Conservation (phyloP, 2,888 invertebrate genomes). For the Synergus laeviventris region DNA sequence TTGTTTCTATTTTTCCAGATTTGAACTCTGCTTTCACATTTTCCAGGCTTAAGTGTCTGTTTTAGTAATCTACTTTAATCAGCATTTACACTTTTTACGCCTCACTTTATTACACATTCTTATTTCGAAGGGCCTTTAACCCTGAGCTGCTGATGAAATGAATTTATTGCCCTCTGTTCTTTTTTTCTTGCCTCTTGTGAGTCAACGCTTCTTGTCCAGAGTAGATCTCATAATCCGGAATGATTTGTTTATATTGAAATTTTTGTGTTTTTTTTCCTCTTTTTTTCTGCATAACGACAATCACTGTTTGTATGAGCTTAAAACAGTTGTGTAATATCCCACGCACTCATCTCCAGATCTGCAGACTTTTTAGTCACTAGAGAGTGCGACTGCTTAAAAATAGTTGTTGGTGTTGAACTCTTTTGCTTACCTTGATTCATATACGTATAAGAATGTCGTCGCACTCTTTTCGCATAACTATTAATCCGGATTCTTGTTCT, state of each 20-base stretch:
- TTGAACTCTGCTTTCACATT: constrained; percentile 9
- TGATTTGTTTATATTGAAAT: constrained; percentile 31
- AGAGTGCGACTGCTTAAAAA: background rate
- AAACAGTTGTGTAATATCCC: constrained; percentile 38
- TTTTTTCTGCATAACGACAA: constrained; percentile 17
- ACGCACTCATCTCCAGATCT: constrained; percentile 22
- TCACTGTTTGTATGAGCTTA: constrained; percentile 16
- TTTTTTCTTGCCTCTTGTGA: constrained; percentile 11
- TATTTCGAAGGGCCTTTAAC: constrained; percentile 36
- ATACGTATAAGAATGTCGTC: background rate
- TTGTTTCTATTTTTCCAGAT: background rate
- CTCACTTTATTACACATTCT: constrained; percentile 13
- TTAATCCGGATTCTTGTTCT: background rate
- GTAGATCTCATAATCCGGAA: constrained; percentile 31
- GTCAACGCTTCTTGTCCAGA: constrained; percentile 29
- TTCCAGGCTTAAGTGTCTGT: constrained; percentile 1
- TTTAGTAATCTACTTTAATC: constrained; percentile 6
- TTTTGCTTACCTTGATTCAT: background rate
- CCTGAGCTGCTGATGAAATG: constrained; percentile 32
- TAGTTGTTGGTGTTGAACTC: background rate
- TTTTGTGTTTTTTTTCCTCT: background rate
- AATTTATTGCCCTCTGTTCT: constrained; percentile 29
- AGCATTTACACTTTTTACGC: constrained; percentile 30
- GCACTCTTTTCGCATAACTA: background rate
- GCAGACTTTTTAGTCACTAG: background rate